phyloP scores from a whole-genome alignment of 2,888 invertebrate species.

The Uloborus plumipes region DNA sequence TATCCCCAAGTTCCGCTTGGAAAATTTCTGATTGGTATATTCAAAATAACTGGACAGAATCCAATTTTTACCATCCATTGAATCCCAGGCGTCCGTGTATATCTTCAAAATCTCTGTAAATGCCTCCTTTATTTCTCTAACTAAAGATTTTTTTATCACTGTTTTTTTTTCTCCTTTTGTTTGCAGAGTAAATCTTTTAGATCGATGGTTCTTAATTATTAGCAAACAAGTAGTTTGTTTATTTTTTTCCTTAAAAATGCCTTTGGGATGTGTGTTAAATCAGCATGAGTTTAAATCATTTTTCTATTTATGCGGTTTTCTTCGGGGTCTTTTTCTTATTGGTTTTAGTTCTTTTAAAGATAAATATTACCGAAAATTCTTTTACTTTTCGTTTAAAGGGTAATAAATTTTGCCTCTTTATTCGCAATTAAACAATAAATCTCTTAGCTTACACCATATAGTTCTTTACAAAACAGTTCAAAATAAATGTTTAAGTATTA shows the following conservation, averaged over 20 bases:
- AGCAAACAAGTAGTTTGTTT: constrained; percentile 17
- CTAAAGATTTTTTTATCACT: constrained; percentile 10
- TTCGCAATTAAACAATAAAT: no score
- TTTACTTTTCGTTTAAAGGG: no score
- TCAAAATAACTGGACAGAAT: constrained; percentile 61
- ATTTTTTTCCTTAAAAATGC: constrained; percentile 13
- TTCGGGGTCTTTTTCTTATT: background rate
- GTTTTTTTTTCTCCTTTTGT: constrained; percentile 9
- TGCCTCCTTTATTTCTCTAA: constrained; percentile 8
- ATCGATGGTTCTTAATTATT: constrained; percentile 54
- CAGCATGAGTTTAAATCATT: no score
- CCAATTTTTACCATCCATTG: constrained; percentile 58
- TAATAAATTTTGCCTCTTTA: no score
- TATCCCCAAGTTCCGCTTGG: constrained; percentile 48
- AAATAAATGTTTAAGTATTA: no score
- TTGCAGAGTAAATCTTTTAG: constrained; percentile 20
- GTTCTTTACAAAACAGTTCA: no score
- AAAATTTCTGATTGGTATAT: constrained; percentile 52
- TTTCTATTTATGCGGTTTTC: constrained; percentile 1
- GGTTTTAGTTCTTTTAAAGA: no score
- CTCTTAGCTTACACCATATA: no score
- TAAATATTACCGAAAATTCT: no score
- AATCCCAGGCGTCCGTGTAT: constrained; percentile 48
- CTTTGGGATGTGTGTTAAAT: no score
- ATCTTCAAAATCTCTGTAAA: constrained; percentile 40